A percentile compares a stretch with the other conserved stretches of the same genome.
Evolutionary conservation across 2,888 invertebrate genomes (phyloP).

Genomic region (Pyrocoelia pectoralis): DNA sequence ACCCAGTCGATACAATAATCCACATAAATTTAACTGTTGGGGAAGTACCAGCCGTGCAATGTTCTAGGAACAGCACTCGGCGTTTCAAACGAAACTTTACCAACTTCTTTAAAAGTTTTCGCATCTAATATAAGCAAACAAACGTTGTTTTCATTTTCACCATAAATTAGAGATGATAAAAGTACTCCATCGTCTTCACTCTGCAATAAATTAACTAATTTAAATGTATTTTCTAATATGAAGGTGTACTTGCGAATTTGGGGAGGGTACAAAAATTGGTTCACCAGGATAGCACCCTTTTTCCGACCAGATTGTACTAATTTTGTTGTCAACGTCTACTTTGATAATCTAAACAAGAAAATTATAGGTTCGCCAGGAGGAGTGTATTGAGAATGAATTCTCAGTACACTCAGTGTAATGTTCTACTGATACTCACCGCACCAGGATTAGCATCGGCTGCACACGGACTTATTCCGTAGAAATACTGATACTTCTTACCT

Average conservation of each 20-base stretch:
- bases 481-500: not conserved
- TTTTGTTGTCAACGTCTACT: constrained; percentile 73
- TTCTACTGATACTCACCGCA: not conserved
- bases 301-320: constrained; percentile 74
- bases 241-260: constrained; percentile 63
- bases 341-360: constrained; percentile 69
- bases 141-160: not conserved
- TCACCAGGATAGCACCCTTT: constrained; percentile 82
- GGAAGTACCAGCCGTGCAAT: not conserved
- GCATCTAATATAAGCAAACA: not conserved
- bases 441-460: not conserved
- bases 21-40: not conserved
- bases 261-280: constrained; percentile 80
- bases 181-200: not conserved
- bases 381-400: too few species aligned
- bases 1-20: too few species aligned
- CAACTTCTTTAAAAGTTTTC: not conserved
- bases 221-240: not conserved
- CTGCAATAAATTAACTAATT: not conserved
- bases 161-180: not conserved
- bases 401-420: too few species aligned
- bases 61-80: not conserved
- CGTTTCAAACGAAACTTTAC: not conserved
- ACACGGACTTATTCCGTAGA: not conserved
- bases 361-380: not conserved